Conservation (phyloP, 2,797 vertebrate genomes). For the Falco concolor region DNA sequence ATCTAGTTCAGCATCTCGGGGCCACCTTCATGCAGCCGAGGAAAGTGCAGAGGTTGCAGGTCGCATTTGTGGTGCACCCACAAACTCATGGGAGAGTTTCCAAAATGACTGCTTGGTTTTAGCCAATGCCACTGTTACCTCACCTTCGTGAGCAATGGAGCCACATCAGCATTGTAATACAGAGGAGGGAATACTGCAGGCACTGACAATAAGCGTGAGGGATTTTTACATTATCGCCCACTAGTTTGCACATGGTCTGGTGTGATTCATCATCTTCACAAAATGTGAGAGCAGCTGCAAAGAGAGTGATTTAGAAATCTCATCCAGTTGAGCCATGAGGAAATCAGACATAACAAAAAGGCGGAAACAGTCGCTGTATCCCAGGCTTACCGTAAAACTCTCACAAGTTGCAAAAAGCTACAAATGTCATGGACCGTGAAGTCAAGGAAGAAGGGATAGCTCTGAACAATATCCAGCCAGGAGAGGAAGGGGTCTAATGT, state of each 20-base stretch:
- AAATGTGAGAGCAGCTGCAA: neutral
- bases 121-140: neutral
- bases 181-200: neutral
- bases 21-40: rapidly evolving
- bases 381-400: neutral
- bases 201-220: neutral
- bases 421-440: neutral
- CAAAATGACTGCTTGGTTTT: neutral
- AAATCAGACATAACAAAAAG: neutral
- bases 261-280: neutral
- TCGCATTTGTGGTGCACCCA: rapidly evolving
- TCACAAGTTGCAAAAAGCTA: neutral
- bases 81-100: neutral
- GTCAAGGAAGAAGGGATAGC: neutral
- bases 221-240: neutral
- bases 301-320: neutral
- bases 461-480: neutral
- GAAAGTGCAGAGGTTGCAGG: neutral
- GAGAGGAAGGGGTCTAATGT: neutral
- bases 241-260: neutral
- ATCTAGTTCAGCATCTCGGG: neutral
- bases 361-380: neutral
- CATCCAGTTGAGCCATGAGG: neutral
- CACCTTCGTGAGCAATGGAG: neutral
- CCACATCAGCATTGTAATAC: neutral